Conservation (phyloP, 2,113 vertebrate species). For the Psephotus haematonotus region DNA sequence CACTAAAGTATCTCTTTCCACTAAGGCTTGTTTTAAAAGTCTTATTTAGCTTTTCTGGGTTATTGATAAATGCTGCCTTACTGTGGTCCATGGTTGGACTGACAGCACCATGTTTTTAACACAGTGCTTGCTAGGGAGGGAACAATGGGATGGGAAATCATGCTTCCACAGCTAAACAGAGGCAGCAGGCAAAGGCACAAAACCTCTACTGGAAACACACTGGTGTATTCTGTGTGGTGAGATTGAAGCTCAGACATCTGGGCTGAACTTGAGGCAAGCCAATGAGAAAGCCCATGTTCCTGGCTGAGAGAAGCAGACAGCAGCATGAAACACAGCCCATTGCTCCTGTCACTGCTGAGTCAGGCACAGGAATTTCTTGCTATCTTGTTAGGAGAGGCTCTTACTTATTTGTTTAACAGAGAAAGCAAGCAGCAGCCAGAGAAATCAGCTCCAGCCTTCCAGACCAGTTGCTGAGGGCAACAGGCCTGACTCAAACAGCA, state of each 20-base stretch:
- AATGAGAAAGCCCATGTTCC: neutral
- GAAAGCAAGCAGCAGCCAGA: neutral
- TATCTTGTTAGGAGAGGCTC: neutral
- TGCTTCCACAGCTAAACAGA: neutral
- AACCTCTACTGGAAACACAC: neutral
- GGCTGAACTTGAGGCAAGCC: neutral
- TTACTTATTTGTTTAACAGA: neutral
- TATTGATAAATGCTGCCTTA: neutral
- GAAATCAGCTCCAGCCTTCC: neutral
- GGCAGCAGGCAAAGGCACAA: neutral
- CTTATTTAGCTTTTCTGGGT: neutral
- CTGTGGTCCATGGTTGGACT: neutral
- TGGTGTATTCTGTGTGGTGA: neutral
- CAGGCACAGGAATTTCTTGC: neutral
- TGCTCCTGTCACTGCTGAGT: rapidly evolving
- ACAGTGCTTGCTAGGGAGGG: neutral
- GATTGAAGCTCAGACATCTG: neutral
- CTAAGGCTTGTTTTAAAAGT: neutral
- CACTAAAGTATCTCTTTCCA: neutral
- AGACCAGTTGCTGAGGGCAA: neutral
- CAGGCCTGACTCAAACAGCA: neutral
- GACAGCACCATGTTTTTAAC: neutral
- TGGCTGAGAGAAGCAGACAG: neutral
- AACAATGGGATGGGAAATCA: neutral
- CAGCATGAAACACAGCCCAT: neutral